Conservation (phyloP, 1,140 invertebrate species). For the Eubasilissa regina region DNA sequence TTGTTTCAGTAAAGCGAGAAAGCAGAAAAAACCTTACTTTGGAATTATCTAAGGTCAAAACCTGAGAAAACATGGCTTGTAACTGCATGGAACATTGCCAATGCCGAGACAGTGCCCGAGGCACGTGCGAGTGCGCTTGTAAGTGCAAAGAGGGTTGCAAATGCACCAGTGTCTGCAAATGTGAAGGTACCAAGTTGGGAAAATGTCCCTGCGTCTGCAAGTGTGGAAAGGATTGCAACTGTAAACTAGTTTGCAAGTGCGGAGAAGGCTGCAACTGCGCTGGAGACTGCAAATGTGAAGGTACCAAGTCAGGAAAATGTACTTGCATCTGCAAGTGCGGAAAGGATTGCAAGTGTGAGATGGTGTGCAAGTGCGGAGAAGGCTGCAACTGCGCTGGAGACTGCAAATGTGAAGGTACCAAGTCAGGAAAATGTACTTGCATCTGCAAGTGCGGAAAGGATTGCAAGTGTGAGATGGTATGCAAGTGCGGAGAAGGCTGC, state of each 20-base stretch:
- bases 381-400: constrained; percentile 60
- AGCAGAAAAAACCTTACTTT: too few relatives aligned
- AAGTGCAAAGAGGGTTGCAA: constrained; percentile 63
- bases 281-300: constrained; percentile 62
- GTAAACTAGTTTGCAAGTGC: constrained; percentile 59
- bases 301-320: constrained; percentile 37
- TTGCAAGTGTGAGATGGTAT: constrained; percentile 51
- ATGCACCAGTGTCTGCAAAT: constrained; percentile 61
- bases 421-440: constrained; percentile 41
- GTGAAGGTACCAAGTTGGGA: constrained; percentile 45
- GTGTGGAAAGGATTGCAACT: constrained; percentile 52
- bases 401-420: constrained; percentile 62
- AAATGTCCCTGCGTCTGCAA: constrained; percentile 52
- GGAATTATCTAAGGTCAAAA: background rate
- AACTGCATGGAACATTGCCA: constrained; percentile 55
- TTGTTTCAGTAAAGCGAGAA: too few relatives aligned
- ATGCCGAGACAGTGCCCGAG: constrained; percentile 27
- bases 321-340: constrained; percentile 50
- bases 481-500: constrained; percentile 63
- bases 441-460: constrained; percentile 50
- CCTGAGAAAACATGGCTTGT: constrained; percentile 28
- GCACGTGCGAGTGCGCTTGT: constrained; percentile 48
- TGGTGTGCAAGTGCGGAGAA: constrained; percentile 61
- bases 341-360: constrained; percentile 46
- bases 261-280: constrained; percentile 60